These are phyloP conservation scores for Fragum whitleyi DNA, from an alignment of 2,888 invertebrate genomes.

Conservation along the genomic window DNA sequence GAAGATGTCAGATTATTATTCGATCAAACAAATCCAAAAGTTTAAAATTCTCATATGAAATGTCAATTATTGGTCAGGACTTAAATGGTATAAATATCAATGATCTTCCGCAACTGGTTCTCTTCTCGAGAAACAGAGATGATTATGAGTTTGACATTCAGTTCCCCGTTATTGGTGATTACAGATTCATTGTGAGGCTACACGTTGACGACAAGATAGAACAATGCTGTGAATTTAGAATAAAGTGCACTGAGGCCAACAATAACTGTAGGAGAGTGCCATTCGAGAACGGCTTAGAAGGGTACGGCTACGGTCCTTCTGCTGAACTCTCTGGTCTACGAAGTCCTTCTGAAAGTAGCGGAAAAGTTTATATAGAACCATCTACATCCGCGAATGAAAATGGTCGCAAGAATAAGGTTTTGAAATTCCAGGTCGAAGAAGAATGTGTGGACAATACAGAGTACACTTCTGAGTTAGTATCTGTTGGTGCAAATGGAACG, in stretches of 20 bases:
- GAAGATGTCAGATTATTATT: constrained; percentile 28
- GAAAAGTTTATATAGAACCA: constrained; percentile 25
- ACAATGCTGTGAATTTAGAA: constrained; percentile 38
- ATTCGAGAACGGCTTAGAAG: constrained; percentile 25
- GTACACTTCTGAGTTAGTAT: background rate
- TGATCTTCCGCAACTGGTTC: constrained; percentile 29
- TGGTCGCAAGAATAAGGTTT: background rate
- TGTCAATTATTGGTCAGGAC: constrained; percentile 14
- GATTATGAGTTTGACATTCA: constrained; percentile 36
- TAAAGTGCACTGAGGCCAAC: constrained; percentile 25
- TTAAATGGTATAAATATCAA: background rate
- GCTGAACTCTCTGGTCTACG: constrained; percentile 33
- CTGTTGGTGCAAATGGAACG: background rate
- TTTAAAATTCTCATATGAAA: constrained; percentile 39
- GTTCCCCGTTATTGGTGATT: constrained; percentile 31
- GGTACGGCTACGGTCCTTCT: constrained; percentile 27
- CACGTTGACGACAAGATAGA: background rate
- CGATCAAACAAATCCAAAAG: constrained; percentile 5
- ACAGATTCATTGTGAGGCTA: constrained; percentile 24
- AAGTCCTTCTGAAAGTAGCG: background rate
- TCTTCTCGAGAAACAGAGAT: constrained; percentile 6
- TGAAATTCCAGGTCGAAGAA: constrained; percentile 26
- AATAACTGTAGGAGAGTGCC: constrained; percentile 28
- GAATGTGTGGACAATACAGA: background rate
- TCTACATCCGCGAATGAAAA: background rate